These are phyloP conservation scores for Ranitomeya variabilis DNA, from an alignment of 2,113 vertebrate species.

Conservation along the genomic window DNA sequence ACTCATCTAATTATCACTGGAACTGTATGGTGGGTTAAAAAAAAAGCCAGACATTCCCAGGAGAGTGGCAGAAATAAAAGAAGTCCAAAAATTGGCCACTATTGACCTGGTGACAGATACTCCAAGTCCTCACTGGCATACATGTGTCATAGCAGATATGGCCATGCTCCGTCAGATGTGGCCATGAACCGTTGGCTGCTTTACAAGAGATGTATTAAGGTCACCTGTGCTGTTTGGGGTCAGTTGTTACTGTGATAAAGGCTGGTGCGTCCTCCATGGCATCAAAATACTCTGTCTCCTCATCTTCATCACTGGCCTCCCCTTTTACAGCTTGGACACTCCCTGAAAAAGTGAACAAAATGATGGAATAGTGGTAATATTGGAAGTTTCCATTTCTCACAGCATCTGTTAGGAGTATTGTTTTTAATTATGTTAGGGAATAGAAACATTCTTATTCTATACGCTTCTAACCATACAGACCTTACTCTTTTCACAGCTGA, in stretches of 20 bases:
- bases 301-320: slow-evolving; percentile 98
- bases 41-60: too few relatives aligned
- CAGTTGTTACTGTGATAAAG: slow-evolving; percentile 94
- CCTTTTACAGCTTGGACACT: slow-evolving; percentile 81
- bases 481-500: background rate
- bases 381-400: background rate
- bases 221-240: slow-evolving; percentile 88
- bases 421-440: background rate
- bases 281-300: slow-evolving; percentile 98
- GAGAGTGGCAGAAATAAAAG: too few relatives aligned
- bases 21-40: too few relatives aligned
- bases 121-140: background rate
- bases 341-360: slow-evolving; percentile 64
- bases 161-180: background rate
- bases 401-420: background rate
- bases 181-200: too few relatives aligned
- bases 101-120: too few relatives aligned
- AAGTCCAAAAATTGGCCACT: too few relatives aligned
- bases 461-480: too few relatives aligned
- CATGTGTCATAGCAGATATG: background rate
- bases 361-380: background rate
- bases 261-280: slow-evolving; percentile 97
- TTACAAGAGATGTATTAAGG: background rate
- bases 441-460: too few relatives aligned
- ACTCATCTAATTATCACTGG: too few relatives aligned